Base-by-base conservation (phyloP, 2,888 invertebrate species). In the Philonicus albiceps region DNA sequence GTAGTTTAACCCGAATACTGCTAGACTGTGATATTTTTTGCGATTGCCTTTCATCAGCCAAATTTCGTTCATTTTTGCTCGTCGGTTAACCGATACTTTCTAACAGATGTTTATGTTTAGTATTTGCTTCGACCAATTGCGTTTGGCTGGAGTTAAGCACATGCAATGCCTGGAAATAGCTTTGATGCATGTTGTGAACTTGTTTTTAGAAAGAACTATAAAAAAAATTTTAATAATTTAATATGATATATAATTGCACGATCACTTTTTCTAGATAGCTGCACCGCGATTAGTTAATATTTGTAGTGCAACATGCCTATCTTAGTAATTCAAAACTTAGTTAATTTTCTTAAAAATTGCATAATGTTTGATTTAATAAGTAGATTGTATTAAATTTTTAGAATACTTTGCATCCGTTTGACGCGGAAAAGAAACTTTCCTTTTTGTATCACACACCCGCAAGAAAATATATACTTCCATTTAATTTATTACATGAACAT, bases 1-100 rank as follows among this genome's bases (percentile, higher is more conserved):
- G 73, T 84, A 84, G 73, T 73, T 84, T 73, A 84, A 84, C 40
- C 40, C 6, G 27, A 84, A 84, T 73, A 73, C 73, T 73, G 73
- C 73, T 73, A 73, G 43, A 84, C 40, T 37, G 43, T 73, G 73
- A 73, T 81, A 31, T 81, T 34, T 55, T 81, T 31, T 64, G 55
- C n/a, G 37, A 34, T 64, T 81, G 64, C 34, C 55, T 81, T 22
- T n/a, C 22, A 22, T 81, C 34, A 30, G 80, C 13, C 6, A 53
- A 49, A 30, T 7, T 80, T 80, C 80, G 40, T 19, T 49, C 34
- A 64, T 74, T 74, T 53, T 34, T 81, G 81, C 55, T 81, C 19
- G 19, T 55, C 27, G 49, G 31, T 80, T 80, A 43, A 8, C 13
- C 22, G 53, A 30, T 53, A 80, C 30, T 31, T 40, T 76, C 5